These are phyloP conservation scores for Phengaris arion DNA, from an alignment of 2,888 invertebrate species.

Conservation along the genomic window DNA sequence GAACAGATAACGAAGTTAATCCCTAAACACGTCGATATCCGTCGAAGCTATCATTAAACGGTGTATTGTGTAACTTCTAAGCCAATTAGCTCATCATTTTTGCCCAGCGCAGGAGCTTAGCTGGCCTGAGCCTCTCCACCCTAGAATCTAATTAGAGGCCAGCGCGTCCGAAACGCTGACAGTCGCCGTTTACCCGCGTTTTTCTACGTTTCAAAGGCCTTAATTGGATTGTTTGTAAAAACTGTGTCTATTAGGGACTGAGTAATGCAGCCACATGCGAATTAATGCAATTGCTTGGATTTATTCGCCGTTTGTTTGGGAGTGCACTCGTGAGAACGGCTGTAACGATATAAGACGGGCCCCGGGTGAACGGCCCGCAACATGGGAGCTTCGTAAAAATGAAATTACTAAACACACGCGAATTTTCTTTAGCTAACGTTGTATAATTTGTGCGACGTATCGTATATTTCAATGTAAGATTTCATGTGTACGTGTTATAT, in stretches of 20 bases:
- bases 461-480: neutral
- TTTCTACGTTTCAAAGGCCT: conserved; percentile 55
- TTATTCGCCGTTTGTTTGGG: neutral
- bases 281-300: conserved; percentile 77
- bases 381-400: conserved; percentile 7
- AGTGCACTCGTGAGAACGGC: conserved; percentile 32
- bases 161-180: conserved; percentile 72
- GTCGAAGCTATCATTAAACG: conserved; percentile 61
- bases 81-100: conserved; percentile 78
- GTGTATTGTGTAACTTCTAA: conserved; percentile 69
- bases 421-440: neutral
- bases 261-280: conserved; percentile 62
- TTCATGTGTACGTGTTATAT: neutral
- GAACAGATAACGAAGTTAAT: conserved; percentile 38
- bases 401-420: neutral
- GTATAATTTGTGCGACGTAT: neutral
- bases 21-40: conserved; percentile 44
- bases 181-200: conserved; percentile 66
- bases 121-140: conserved; percentile 74
- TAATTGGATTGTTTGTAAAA: conserved; percentile 62
- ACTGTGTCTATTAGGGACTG: conserved; percentile 36
- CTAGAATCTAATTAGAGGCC: conserved; percentile 77
- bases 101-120: conserved; percentile 69
- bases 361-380: neutral
- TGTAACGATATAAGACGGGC: conserved; percentile 68